Evolutionary conservation across 1,140 invertebrate species (phyloP), one percentile per base, ranked within the genome.

Genomic region (Drosophila melanica): DNA sequence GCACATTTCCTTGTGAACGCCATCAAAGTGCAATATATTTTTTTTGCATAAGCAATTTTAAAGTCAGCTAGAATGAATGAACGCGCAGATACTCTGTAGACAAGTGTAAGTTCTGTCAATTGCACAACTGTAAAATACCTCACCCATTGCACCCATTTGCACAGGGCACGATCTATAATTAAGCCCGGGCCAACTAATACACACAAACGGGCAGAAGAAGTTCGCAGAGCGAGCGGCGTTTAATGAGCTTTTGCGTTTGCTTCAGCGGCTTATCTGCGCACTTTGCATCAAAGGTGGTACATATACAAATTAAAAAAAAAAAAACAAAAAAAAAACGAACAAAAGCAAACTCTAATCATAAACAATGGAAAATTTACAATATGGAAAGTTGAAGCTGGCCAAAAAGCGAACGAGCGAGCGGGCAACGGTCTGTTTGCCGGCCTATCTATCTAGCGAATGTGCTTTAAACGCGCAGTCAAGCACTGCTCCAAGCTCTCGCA

Each of bases 341-440:
- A 63, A 75, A 70, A 63, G 51, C 66, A 45, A 75, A 65, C 79
- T 86, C 57, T 79, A 86, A 86, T 82, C 76, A 65, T 70, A 75
- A 70, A 86, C 79, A 86, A 86, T 86, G 82, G 82, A 87, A 85
- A 86, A 87, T 73, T 79, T 87, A 79, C 75, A 86, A 73, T 76
- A 82, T 81, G 79, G 78, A 87, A 81, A 81, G 81, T 79, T 65
- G 42, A 42, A 57, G 71, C 33, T 41, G 50, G 58, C 44, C 44
- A 20, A 20, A 35, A 35, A 35, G 45, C n/a, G 39, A 64, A 55
- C 50, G 53, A 30, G 37, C 3, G 50, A 14, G 55, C 37, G 77
- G 33, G 57, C 41, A 51, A 44, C 10, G 60, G 30, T n/a, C 30
- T 20, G 54, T 16, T 41, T 23, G 37, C 27, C 67, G 41, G 41